Percentiles rank a stretch among this genome's conserved stretches.
Evolutionary conservation across 92 coral and sea anemone species (phyloP).

Genomic region (Paragorgia papillata): DNA sequence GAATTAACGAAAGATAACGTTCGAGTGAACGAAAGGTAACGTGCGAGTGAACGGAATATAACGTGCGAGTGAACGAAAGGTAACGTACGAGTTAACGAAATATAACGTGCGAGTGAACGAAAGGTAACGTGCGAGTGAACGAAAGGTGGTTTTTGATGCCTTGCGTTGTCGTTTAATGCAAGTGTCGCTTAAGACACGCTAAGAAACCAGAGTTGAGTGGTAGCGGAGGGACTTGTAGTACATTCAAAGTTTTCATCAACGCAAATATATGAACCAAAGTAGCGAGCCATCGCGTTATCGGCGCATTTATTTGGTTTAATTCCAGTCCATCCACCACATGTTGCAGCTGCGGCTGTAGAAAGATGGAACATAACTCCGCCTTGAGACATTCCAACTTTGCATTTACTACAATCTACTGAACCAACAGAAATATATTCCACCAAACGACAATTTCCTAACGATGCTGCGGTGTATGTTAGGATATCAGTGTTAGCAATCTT

Average conservation of each 20-base stretch:
- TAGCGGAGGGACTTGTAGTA: neutral
- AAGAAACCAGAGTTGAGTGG: conserved; percentile 26
- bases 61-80: too few species aligned
- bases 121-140: too few species aligned
- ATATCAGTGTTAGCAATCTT: conserved; percentile 47
- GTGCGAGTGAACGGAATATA: too few species aligned
- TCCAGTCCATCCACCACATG: neutral
- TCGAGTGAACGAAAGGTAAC: too few species aligned
- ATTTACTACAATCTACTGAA: neutral
- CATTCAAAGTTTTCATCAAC: neutral
- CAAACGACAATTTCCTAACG: neutral
- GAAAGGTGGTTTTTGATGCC: too few species aligned
- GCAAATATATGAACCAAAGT: conserved; percentile 1
- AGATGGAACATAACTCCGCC: neutral
- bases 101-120: too few species aligned
- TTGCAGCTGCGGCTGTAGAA: neutral
- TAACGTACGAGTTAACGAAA: too few species aligned
- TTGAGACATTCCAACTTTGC: neutral
- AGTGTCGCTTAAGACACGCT: too few species aligned
- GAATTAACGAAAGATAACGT: too few species aligned
- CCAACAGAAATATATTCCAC: neutral
- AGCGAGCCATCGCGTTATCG: neutral
- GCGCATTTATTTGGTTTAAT: neutral
- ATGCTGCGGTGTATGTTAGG: conserved; percentile 22
- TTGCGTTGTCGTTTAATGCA: too few species aligned